Conservation (phyloP, 1,140 invertebrate genomes). For the Drosophila insularis region DNA sequence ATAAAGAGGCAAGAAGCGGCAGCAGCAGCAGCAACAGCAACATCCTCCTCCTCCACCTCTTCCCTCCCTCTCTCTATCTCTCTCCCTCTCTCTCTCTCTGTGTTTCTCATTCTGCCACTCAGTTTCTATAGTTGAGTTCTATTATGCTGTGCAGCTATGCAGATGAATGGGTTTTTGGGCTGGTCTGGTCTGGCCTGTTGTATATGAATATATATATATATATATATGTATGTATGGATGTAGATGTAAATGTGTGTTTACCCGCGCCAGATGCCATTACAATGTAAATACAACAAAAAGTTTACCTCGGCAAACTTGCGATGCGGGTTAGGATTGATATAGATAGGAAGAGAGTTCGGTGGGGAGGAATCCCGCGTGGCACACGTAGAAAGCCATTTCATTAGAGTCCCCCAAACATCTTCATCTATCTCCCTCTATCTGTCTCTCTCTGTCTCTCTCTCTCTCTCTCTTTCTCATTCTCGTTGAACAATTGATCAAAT, state of each 20-base stretch:
- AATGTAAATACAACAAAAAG: slow-evolving; percentile 78
- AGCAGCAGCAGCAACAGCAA: slow-evolving; percentile 29
- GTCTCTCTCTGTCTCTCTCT: slow-evolving; percentile 14
- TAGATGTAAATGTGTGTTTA: slow-evolving; percentile 55
- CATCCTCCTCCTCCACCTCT: not conserved
- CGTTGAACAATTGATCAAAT: slow-evolving; percentile 80
- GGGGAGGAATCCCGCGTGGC: slow-evolving; percentile 11
- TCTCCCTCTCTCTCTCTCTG: not conserved
- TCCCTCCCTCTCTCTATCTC: not conserved
- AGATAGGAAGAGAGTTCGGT: not conserved
- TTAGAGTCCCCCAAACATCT: slow-evolving; percentile 48
- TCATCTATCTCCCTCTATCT: slow-evolving; percentile 42
- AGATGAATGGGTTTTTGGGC: slow-evolving; percentile 64
- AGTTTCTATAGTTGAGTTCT: slow-evolving; percentile 43
- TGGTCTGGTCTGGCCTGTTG: slow-evolving; percentile 25
- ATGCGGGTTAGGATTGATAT: slow-evolving; percentile 44
- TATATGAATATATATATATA: not conserved
- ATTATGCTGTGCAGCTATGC: slow-evolving; percentile 64
- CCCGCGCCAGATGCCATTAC: slow-evolving; percentile 76
- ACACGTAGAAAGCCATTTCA: slow-evolving; percentile 57
- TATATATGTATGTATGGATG: not conserved
- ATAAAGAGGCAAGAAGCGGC: slow-evolving; percentile 58
- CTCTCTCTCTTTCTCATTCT: not conserved
- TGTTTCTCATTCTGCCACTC: too few species aligned
- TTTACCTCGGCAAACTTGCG: slow-evolving; percentile 66